Percentiles rank a stretch among this genome's conserved stretches.
These are phyloP conservation scores for Benthosema pterotum DNA, from an alignment of 2,797 vertebrate genomes.

Conservation along the genomic window DNA sequence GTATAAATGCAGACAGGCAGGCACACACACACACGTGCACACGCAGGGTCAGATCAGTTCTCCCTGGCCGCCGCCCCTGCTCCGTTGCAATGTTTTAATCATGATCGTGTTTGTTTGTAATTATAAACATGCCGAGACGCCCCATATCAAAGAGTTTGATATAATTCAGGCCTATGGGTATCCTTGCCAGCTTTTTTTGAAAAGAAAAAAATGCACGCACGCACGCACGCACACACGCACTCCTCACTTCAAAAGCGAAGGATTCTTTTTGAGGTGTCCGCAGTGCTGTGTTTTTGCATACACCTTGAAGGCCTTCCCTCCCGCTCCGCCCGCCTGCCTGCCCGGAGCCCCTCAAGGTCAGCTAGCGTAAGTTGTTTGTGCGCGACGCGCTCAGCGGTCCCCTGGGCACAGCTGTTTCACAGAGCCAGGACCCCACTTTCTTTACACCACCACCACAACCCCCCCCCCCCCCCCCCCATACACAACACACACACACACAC, in stretches of 20 bases:
- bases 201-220: conserved; percentile 60
- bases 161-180: conserved; percentile 83
- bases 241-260: conserved; percentile 73
- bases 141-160: conserved; percentile 80
- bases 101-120: conserved; percentile 83
- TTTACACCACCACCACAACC: conserved; percentile 33
- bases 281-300: conserved; percentile 77
- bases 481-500: conserved; percentile 24
- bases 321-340: no score
- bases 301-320: conserved; percentile 81
- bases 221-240: conserved; percentile 10
- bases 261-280: conserved; percentile 64
- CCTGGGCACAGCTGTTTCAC: conserved; percentile 68
- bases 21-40: conserved; percentile 3
- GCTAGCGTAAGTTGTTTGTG: conserved; percentile 78
- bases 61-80: conserved; percentile 61
- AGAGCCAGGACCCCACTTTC: conserved; percentile 48
- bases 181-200: conserved; percentile 77
- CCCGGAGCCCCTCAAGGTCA: conserved; percentile 80
- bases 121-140: conserved; percentile 80
- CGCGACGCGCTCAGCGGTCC: conserved; percentile 64
- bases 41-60: conserved; percentile 50
- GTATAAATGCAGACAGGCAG: conserved; percentile 1
- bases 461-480: conserved; percentile 44
- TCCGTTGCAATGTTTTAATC: conserved; percentile 81